Evolutionary conservation across 1,140 invertebrate species (phyloP).

Genomic region (Panagrolaimus sp.): DNA sequence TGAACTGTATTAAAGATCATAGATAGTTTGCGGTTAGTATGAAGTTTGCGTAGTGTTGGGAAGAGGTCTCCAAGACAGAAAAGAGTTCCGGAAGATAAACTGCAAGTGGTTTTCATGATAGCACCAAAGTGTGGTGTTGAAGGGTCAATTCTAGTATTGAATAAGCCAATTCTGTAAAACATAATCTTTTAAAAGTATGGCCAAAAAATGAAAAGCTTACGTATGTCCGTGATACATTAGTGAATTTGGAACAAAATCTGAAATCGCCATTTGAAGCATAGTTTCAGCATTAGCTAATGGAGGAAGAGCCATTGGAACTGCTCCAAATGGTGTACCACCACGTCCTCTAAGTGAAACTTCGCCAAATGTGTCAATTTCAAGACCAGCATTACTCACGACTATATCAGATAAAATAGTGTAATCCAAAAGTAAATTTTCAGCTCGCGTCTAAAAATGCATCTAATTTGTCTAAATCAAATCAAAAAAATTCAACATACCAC

Average conservation of each 20-base stretch:
- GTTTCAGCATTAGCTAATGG: constrained; percentile 32
- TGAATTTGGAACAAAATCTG: constrained; percentile 54
- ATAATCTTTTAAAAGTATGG: not conserved
- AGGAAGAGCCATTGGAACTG: constrained; percentile 36
- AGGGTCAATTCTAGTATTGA: constrained; percentile 54
- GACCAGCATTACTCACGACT: constrained; percentile 30
- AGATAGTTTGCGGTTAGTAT: constrained; percentile 39
- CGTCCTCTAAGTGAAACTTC: constrained; percentile 42
- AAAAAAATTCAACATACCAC: constrained; percentile 20
- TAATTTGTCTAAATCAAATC: constrained; percentile 3
- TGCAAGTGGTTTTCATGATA: constrained; percentile 51
- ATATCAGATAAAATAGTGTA: constrained; percentile 44
- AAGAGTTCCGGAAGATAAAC: constrained; percentile 42
- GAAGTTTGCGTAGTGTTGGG: constrained; percentile 41
- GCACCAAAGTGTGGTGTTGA: constrained; percentile 56
- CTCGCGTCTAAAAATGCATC: constrained; percentile 30
- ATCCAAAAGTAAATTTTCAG: constrained; percentile 49
- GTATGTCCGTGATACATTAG: constrained; percentile 55
- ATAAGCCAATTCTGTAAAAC: constrained; percentile 46
- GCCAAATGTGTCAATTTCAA: constrained; percentile 50
- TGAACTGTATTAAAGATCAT: constrained; percentile 41
- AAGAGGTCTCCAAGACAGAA: constrained; percentile 57
- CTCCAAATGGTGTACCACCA: constrained; percentile 48
- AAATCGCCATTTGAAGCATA: constrained; percentile 57
- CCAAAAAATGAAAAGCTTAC: constrained; percentile 13